Percentiles rank a stretch among this genome's conserved stretches.
Evolutionary conservation across 2,797 vertebrate genomes (phyloP).

Genomic region (Siniperca scherzeri): DNA sequence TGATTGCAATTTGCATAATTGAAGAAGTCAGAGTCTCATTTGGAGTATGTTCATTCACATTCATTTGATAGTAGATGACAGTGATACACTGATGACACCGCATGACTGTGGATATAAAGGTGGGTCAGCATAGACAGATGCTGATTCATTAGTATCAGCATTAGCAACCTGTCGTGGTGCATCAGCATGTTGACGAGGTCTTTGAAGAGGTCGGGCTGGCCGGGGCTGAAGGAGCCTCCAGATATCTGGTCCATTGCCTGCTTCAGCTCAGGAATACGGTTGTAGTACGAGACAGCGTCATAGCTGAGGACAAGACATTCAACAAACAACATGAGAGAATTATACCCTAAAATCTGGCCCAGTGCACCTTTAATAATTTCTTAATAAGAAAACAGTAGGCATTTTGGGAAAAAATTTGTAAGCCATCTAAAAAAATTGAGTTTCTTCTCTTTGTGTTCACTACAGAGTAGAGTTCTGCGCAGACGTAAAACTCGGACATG

Average conservation of each 20-base stretch:
- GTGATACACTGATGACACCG: neutral
- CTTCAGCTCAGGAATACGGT: slow-evolving; percentile 90
- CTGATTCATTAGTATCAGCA: neutral
- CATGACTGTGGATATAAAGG: neutral
- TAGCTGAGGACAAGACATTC: slow-evolving; percentile 82
- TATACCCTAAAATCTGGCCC: neutral
- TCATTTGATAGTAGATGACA: neutral
- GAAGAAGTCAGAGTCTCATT: neutral
- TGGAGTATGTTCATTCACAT: neutral
- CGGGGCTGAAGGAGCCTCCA: slow-evolving; percentile 90
- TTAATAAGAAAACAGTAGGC: neutral
- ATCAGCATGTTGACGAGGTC: slow-evolving; percentile 94
- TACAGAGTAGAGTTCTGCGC: neutral
- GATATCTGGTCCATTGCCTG: slow-evolving; percentile 91
- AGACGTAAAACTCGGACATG: too few species aligned
- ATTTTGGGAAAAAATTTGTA: neutral
- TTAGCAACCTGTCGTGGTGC: slow-evolving; percentile 90
- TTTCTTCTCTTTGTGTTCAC: neutral
- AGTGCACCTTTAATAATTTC: neutral
- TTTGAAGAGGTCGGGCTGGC: slow-evolving; percentile 90
- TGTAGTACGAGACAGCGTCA: slow-evolving; percentile 89
- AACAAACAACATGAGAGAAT: neutral
- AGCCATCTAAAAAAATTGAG: neutral
- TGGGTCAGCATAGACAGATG: neutral
- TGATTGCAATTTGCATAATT: too few species aligned